A percentile compares a stretch with the other conserved stretches of the same genome.
Conservation (phyloP, 2,113 vertebrate species). For the Toxotes jaculatrix region DNA sequence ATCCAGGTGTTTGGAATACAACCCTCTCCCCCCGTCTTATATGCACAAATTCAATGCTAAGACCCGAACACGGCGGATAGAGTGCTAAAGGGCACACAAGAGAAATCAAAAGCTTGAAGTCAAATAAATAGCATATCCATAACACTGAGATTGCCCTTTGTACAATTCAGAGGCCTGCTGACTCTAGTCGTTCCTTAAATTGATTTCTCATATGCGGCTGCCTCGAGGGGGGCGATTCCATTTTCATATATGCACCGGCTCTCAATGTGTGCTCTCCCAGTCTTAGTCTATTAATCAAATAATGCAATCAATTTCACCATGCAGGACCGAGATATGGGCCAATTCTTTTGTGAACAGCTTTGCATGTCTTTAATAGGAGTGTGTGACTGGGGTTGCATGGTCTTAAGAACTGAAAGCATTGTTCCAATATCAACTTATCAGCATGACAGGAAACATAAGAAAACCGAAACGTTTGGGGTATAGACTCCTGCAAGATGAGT, state of each 20-base stretch:
- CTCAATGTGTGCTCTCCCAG: conserved; percentile 42
- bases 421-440: background rate
- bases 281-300: conserved; percentile 76
- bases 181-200: conserved; percentile 79
- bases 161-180: conserved; percentile 78
- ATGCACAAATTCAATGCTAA: conserved; percentile 30
- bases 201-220: conserved; percentile 77
- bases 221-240: conserved; percentile 76
- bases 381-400: conserved; percentile 34
- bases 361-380: conserved; percentile 61
- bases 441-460: background rate
- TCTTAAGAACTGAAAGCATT: conserved; percentile 7
- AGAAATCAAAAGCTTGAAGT: conserved; percentile 68
- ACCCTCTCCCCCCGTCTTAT: conserved; percentile 14
- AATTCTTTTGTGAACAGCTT: conserved; percentile 61
- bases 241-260: conserved; percentile 71
- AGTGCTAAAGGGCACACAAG: conserved; percentile 65
- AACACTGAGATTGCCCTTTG: conserved; percentile 79
- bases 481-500: background rate
- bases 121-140: conserved; percentile 78
- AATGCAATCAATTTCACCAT: conserved; percentile 73
- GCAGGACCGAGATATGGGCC: conserved; percentile 42
- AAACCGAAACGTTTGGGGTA: background rate
- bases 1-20: conserved; percentile 41
- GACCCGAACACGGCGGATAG: conserved; percentile 6